These are phyloP conservation scores for Florisuga fusca DNA, from an alignment of 2,797 vertebrate species.

Conservation along the genomic window DNA sequence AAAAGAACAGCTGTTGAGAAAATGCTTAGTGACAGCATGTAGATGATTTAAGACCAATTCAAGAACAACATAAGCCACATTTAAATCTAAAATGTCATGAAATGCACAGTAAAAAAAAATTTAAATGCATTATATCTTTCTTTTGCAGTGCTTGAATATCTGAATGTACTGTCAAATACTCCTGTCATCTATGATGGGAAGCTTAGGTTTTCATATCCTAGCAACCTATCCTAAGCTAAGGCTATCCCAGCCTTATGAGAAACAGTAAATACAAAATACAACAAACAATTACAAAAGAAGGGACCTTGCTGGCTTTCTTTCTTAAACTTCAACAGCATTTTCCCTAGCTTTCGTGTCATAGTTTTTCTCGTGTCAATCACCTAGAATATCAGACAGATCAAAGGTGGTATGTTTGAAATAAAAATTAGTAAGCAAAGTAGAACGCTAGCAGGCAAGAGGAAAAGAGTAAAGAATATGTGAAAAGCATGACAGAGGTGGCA, in stretches of 20 bases:
- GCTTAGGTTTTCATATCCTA: not conserved
- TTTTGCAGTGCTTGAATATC: not conserved
- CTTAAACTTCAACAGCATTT: not conserved
- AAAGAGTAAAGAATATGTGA: not conserved
- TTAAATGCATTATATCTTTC: not conserved
- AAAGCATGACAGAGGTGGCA: not conserved
- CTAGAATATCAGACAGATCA: not conserved
- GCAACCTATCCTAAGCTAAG: not conserved
- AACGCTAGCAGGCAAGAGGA: not conserved
- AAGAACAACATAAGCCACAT: not conserved
- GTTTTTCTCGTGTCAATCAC: not conserved
- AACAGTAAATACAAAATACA: not conserved
- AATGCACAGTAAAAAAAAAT: not conserved
- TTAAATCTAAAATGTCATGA: slow-evolving; percentile 41
- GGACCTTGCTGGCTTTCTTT: not conserved
- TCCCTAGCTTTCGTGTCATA: not conserved
- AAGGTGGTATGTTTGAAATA: not conserved
- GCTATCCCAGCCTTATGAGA: not conserved
- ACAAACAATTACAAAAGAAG: not conserved
- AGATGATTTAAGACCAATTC: slow-evolving; percentile 35
- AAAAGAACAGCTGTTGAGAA: slow-evolving; percentile 52
- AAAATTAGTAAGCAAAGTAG: not conserved
- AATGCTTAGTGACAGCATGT: slow-evolving; percentile 31
- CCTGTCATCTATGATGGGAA: not conserved
- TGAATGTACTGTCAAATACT: not conserved